Percentiles rank a stretch among this genome's conserved stretches.
phyloP scores from a whole-genome alignment of 2,113 vertebrate species.

The Axis porcinus region DNA sequence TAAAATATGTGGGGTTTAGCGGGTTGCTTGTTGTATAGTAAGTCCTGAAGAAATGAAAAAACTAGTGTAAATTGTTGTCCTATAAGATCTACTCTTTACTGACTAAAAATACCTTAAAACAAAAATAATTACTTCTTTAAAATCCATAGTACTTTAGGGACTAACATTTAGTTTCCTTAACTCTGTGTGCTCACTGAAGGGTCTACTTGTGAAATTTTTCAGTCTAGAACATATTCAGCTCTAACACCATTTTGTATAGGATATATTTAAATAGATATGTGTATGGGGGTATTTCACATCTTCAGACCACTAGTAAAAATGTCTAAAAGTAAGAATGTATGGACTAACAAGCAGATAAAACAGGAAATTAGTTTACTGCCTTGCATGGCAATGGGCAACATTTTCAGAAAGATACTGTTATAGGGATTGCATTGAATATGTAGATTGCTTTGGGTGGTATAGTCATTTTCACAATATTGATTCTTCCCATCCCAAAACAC shows the following conservation, averaged over 20 bases:
- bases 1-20: background rate
- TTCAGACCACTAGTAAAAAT: background rate
- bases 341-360: background rate
- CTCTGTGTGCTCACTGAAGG: background rate
- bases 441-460: background rate
- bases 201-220: background rate
- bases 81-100: background rate
- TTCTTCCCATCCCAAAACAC: background rate
- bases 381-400: background rate
- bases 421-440: background rate
- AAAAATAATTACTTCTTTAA: slow-evolving; percentile 17
- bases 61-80: background rate
- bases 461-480: background rate
- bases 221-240: background rate
- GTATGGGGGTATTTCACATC: background rate
- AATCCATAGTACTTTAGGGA: background rate
- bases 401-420: background rate
- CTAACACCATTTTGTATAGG: background rate
- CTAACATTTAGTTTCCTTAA: background rate
- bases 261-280: background rate
- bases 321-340: background rate
- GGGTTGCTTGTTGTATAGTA: background rate
- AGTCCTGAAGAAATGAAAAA: background rate
- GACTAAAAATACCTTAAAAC: background rate
- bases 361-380: background rate